phyloP scores from a whole-genome alignment of 2,888 invertebrate genomes.

The Nemotelus nigrinus region DNA sequence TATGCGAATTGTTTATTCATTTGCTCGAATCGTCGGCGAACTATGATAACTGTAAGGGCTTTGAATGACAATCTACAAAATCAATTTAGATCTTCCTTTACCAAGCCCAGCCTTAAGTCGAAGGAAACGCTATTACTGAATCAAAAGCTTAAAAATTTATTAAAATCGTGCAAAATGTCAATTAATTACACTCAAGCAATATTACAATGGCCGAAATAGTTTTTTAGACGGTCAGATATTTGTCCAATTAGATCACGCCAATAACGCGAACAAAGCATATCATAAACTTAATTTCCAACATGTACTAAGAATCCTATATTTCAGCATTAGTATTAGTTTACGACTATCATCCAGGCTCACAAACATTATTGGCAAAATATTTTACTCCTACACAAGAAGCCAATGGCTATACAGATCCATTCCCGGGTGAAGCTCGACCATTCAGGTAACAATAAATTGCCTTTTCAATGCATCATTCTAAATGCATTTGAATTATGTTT shows the following conservation, averaged over 20 bases:
- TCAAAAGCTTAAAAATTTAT: no score
- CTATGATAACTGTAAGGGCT: no score
- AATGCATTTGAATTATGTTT: neutral
- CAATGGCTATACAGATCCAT: conserved; percentile 79
- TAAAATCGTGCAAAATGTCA: no score
- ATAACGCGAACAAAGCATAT: neutral
- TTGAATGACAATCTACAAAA: no score
- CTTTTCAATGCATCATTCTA: neutral
- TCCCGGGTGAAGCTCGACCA: conserved; percentile 79
- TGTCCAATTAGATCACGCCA: neutral
- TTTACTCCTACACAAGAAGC: conserved; percentile 73
- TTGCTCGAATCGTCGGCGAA: no score
- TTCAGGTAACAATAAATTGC: conserved; percentile 59
- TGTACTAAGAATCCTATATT: conserved; percentile 1
- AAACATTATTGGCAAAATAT: conserved; percentile 87
- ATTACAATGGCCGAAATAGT: no score
- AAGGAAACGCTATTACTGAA: no score
- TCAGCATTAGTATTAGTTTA: conserved; percentile 93
- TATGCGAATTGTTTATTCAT: no score
- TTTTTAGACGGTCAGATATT: no score
- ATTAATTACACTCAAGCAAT: no score
- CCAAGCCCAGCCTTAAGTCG: no score
- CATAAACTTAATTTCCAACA: neutral
- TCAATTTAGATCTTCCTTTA: no score
- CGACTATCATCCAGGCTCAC: conserved; percentile 92